These are phyloP conservation scores for Drosophila prosaltans DNA, from an alignment of 1,140 invertebrate species.

Conservation along the genomic window DNA sequence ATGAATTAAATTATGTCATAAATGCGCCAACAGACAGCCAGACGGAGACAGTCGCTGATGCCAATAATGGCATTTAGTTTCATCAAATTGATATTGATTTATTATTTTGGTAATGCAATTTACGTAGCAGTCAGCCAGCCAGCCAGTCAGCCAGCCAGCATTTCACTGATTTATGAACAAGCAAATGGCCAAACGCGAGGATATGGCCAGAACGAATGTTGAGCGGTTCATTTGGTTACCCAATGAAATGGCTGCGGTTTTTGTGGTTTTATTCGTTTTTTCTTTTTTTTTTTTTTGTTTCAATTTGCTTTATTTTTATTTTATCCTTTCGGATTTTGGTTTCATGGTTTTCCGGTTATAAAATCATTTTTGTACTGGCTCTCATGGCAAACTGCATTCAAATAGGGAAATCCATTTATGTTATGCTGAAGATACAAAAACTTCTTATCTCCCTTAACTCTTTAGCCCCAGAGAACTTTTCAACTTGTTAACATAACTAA, in stretches of 20 bases:
- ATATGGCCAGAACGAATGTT: conserved; percentile 33
- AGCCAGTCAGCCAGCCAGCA: no score
- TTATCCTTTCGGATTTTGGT: not conserved
- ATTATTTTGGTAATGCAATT: conserved; percentile 80
- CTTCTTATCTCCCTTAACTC: not conserved
- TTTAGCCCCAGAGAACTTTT: conserved; percentile 1
- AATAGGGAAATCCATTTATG: not conserved
- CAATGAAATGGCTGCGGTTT: conserved; percentile 56
- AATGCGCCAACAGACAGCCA: conserved; percentile 42
- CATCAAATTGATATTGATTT: conserved; percentile 74
- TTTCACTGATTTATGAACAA: conserved; percentile 36
- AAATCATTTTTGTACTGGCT: not conserved
- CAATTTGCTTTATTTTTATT: conserved; percentile 7
- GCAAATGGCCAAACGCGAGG: conserved; percentile 35
- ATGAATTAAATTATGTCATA: conserved; percentile 73
- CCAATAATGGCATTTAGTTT: conserved; percentile 72
- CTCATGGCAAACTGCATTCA: not conserved
- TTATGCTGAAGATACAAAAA: not conserved
- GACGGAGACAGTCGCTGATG: conserved; percentile 22
- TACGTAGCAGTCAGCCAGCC: not conserved
- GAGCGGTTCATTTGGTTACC: conserved; percentile 32
- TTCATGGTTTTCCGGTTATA: not conserved
- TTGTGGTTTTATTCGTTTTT: conserved; percentile 15
- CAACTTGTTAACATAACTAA: conserved; percentile 6
- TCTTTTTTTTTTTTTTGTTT: not conserved